These are phyloP conservation scores for Araneus ventricosus DNA, from an alignment of 1,140 invertebrate species.

Conservation along the genomic window DNA sequence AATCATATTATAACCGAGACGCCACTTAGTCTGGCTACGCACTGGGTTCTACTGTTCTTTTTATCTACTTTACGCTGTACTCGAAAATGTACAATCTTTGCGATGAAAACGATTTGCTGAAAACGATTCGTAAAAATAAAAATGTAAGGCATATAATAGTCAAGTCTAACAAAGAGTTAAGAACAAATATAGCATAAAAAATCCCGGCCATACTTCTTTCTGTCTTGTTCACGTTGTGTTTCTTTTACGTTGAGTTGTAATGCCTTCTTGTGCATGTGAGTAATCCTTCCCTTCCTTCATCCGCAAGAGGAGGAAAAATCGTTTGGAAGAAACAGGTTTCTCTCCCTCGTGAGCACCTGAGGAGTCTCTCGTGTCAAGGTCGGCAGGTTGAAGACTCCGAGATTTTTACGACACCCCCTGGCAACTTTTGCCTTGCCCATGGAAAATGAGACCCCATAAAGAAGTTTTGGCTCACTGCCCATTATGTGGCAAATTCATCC, in stretches of 20 bases:
- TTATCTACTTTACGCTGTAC: too few species aligned
- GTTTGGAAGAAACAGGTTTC: neutral
- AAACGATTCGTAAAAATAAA: too few species aligned
- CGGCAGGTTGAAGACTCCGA: conserved; percentile 31
- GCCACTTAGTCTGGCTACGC: too few species aligned
- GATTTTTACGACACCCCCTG: conserved; percentile 24
- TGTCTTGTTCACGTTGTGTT: neutral
- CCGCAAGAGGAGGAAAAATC: neutral
- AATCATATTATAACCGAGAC: too few species aligned
- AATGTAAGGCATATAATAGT: too few species aligned
- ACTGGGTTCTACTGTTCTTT: too few species aligned
- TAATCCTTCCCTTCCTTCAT: neutral
- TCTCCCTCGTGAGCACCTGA: neutral
- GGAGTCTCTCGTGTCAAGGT: conserved; percentile 14
- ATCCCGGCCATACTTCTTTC: neutral
- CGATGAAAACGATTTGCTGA: too few species aligned
- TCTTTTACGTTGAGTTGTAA: neutral
- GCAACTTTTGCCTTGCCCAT: neutral
- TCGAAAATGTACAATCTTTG: too few species aligned
- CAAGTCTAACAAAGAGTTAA: too few species aligned
- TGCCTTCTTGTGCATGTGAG: too few species aligned
- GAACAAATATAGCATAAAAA: too few species aligned
- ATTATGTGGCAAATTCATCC: neutral
- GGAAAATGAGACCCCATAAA: neutral
- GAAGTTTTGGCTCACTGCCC: too few species aligned